These are phyloP conservation scores for Nymphalis c-album DNA, from an alignment of 2,888 invertebrate genomes.

Conservation along the genomic window DNA sequence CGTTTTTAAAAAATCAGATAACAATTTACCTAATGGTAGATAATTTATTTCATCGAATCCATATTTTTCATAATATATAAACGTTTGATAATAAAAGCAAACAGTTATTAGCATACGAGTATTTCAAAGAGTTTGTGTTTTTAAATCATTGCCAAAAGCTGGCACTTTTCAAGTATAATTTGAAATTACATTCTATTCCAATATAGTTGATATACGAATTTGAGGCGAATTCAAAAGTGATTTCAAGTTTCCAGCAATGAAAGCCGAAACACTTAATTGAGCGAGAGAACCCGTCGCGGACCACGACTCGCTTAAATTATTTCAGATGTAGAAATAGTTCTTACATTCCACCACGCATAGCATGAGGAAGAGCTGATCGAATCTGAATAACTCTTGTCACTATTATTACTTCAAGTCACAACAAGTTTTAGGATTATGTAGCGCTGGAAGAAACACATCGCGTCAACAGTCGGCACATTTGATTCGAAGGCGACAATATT, in stretches of 20 bases:
- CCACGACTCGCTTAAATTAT: conserved; percentile 54
- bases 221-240: conserved; percentile 55
- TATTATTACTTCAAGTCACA: not conserved
- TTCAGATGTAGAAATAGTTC: conserved; percentile 45
- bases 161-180: not conserved
- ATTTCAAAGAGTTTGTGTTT: not conserved
- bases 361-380: not conserved
- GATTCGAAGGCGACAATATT: not conserved
- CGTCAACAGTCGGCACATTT: not conserved
- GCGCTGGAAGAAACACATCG: not conserved
- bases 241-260: conserved; percentile 61
- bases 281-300: conserved; percentile 48
- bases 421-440: not conserved
- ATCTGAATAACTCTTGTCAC: not conserved
- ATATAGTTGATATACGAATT: conserved; percentile 45
- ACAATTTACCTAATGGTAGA: too few species aligned
- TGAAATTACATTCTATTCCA: not conserved
- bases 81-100: not conserved
- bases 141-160: not conserved
- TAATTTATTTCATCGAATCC: too few species aligned
- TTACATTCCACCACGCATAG: conserved; percentile 7
- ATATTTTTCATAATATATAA: too few species aligned
- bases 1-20: too few species aligned
- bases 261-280: conserved; percentile 68
- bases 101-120: not conserved